Percentiles rank a stretch among this genome's conserved stretches.
These are phyloP conservation scores for Cyprinodon brontotheroides DNA, from an alignment of 2,113 vertebrate species.

Conservation along the genomic window DNA sequence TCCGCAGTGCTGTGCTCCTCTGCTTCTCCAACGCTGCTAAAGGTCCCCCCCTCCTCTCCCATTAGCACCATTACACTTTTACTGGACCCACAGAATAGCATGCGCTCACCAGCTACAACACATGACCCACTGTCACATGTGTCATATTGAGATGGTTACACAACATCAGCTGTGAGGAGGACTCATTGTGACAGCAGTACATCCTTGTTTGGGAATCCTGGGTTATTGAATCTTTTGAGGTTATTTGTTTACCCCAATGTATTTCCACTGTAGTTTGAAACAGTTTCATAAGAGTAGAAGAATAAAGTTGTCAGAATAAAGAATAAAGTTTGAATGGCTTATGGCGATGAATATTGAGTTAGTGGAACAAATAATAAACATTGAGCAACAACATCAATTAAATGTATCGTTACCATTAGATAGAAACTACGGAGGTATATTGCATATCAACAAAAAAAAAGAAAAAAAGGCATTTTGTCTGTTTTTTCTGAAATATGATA, in stretches of 20 bases:
- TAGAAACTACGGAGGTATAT: too few species aligned
- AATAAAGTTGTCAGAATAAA: too few species aligned
- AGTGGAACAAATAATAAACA: too few species aligned
- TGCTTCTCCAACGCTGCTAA: conserved; percentile 43
- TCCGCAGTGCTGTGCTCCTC: conserved; percentile 68
- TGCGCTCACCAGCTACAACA: neutral
- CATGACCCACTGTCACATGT: conserved; percentile 56
- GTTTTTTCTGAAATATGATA: too few species aligned
- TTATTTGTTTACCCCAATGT: neutral
- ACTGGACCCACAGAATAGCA: conserved; percentile 34
- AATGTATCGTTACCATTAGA: too few species aligned
- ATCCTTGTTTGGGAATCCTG: conserved; percentile 36
- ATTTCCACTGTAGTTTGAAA: neutral
- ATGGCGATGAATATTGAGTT: too few species aligned
- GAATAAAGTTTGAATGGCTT: too few species aligned
- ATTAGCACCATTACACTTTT: conserved; percentile 36
- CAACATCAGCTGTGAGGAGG: conserved; percentile 40
- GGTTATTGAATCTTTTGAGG: conserved; percentile 25
- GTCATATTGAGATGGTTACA: conserved; percentile 38
- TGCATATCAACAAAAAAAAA: too few species aligned
- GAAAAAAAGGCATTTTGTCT: too few species aligned
- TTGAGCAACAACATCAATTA: too few species aligned
- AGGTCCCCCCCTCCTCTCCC: conserved; percentile 10
- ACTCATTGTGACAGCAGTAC: conserved; percentile 24
- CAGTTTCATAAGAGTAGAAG: too few species aligned